These are phyloP conservation scores for Talpa occidentalis DNA, from an alignment of 2,113 vertebrate genomes.

Conservation along the genomic window DNA sequence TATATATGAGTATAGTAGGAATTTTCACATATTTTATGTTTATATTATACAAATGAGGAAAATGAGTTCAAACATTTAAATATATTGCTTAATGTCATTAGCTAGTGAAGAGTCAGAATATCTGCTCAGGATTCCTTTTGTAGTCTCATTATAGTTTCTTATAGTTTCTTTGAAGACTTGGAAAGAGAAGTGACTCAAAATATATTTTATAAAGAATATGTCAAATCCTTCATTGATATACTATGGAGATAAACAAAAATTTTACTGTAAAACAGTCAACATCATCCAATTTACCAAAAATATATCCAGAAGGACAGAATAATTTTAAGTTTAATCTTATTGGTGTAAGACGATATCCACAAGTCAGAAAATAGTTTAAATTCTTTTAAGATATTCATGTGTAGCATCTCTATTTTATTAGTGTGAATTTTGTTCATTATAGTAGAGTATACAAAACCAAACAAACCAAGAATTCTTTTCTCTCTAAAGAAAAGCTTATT, in stretches of 20 bases:
- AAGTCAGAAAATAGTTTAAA: slow-evolving; percentile 23
- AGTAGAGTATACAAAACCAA: slow-evolving; percentile 2
- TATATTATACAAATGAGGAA: not conserved
- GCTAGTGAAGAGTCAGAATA: not conserved
- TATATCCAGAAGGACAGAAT: not conserved
- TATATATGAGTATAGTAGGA: not conserved
- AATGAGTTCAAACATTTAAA: not conserved
- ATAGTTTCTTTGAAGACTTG: not conserved
- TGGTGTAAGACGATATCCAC: not conserved
- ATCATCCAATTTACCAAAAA: not conserved
- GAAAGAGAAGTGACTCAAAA: not conserved
- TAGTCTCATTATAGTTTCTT: not conserved
- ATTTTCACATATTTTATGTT: not conserved
- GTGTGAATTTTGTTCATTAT: not conserved
- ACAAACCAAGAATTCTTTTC: not conserved
- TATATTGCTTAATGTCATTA: not conserved
- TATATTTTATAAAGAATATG: not conserved
- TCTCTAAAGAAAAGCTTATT: not conserved
- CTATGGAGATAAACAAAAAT: not conserved
- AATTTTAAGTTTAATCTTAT: not conserved
- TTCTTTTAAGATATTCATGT: not conserved
- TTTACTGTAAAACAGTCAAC: not conserved
- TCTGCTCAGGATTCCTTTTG: not conserved
- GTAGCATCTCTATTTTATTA: not conserved
- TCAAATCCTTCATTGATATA: not conserved